A percentile compares a stretch with the other conserved stretches of the same genome.
Conservation (phyloP, 1,140 invertebrate genomes). For the Gerris buenoi region DNA sequence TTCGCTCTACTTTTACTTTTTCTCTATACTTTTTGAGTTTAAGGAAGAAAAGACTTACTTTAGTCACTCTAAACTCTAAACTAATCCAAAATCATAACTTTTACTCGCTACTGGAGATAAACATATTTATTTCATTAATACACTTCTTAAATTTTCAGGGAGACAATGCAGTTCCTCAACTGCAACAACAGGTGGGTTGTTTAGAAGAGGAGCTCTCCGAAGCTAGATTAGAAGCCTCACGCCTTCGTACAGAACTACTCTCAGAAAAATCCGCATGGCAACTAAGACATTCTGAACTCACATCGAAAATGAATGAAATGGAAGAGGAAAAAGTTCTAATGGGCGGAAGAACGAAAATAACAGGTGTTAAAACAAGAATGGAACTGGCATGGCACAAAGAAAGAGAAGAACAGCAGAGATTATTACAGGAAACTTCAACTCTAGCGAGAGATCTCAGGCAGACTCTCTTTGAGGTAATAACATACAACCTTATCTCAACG, state of each 20-base stretch:
- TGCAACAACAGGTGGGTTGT: slow-evolving; percentile 67
- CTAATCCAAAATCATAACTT: too few species aligned
- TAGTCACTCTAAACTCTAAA: too few species aligned
- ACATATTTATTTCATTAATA: too few species aligned
- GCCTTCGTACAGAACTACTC: slow-evolving; percentile 74
- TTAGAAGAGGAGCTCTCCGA: slow-evolving; percentile 81
- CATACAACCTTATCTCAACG: too few species aligned
- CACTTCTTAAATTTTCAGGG: too few species aligned
- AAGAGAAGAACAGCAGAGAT: slow-evolving; percentile 74
- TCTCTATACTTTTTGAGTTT: too few species aligned
- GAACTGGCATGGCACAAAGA: slow-evolving; percentile 93
- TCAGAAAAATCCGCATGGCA: slow-evolving; percentile 76
- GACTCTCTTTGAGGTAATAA: slow-evolving; percentile 66
- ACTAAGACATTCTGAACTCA: slow-evolving; percentile 75
- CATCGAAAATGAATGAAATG: slow-evolving; percentile 82
- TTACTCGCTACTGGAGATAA: too few species aligned
- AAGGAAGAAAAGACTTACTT: too few species aligned
- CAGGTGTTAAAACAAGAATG: slow-evolving; percentile 71
- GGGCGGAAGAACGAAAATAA: slow-evolving; percentile 66
- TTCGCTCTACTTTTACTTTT: too few species aligned
- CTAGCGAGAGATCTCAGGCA: slow-evolving; percentile 74
- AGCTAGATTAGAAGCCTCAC: slow-evolving; percentile 59
- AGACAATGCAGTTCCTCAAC: slow-evolving; percentile 39
- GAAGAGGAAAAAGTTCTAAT: slow-evolving; percentile 66
- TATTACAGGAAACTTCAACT: slow-evolving; percentile 79